These are phyloP conservation scores for Cyrtonyx montezumae DNA, from an alignment of 2,113 vertebrate genomes.

Conservation along the genomic window DNA sequence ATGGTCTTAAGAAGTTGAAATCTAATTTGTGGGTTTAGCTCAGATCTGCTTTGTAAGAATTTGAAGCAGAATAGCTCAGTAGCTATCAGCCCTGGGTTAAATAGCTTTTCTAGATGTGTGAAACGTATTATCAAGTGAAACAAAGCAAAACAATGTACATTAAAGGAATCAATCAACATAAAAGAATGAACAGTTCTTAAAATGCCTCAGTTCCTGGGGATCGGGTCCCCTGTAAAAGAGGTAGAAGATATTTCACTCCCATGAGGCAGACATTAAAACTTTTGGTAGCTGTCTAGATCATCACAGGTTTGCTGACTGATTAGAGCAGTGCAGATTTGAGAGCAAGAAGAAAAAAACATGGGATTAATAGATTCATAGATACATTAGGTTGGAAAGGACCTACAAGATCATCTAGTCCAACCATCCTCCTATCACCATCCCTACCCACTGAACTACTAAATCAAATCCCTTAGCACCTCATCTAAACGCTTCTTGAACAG, in stretches of 20 bases:
- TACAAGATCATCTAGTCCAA: no score
- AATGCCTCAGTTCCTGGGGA: neutral
- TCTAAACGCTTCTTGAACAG: no score
- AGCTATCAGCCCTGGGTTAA: neutral
- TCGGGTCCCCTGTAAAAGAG: neutral
- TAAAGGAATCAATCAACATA: neutral
- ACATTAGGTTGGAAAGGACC: no score
- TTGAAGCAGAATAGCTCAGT: neutral
- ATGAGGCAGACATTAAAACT: neutral
- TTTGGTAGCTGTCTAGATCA: neutral
- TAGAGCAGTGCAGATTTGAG: neutral
- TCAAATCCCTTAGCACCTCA: no score
- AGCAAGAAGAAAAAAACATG: neutral
- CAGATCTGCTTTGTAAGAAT: neutral
- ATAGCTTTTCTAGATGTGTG: fast-evolving
- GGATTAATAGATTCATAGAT: no score
- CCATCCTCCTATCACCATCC: no score
- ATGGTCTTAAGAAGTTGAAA: neutral
- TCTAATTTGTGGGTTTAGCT: neutral
- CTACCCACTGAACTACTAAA: no score
- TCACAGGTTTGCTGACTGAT: neutral
- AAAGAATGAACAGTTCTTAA: neutral
- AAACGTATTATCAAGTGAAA: neutral
- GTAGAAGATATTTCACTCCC: neutral
- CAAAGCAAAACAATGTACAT: neutral